A percentile compares a stretch with the other conserved stretches of the same genome.
Conservation (phyloP, 2,113 vertebrate genomes). For the Falco punctatus region DNA sequence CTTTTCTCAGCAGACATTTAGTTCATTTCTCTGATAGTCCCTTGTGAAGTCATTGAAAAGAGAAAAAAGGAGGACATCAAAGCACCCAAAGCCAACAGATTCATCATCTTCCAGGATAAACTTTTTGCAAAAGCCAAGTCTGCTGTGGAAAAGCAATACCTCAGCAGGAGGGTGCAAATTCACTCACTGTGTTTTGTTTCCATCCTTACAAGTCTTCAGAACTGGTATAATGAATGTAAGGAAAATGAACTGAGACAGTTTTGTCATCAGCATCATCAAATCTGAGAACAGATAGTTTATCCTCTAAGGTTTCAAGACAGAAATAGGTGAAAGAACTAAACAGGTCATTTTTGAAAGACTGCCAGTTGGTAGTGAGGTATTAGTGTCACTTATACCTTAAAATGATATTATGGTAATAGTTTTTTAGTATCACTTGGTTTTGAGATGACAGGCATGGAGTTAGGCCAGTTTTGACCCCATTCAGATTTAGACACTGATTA, state of each 20-base stretch:
- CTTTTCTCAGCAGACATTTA: not conserved
- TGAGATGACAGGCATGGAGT: not conserved
- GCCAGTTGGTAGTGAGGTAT: not conserved
- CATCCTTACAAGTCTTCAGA: not conserved
- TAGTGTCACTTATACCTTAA: not conserved
- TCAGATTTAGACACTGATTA: not conserved
- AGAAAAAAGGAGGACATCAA: conserved; percentile 5
- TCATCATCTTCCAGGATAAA: not conserved
- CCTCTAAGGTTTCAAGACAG: not conserved
- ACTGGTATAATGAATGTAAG: not conserved
- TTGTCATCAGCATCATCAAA: not conserved
- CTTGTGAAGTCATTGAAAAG: not conserved
- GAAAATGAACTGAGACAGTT: not conserved
- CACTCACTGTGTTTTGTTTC: not conserved
- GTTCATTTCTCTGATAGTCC: not conserved
- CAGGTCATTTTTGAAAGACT: not conserved
- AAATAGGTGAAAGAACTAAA: not conserved
- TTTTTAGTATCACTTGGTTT: not conserved
- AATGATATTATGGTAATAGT: not conserved
- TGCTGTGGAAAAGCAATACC: not conserved
- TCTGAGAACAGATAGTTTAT: not conserved
- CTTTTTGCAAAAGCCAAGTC: not conserved
- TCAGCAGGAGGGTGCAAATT: conserved; percentile 18
- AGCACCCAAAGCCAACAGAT: not conserved
- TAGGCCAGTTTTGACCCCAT: not conserved